Conservation (phyloP, 2,797 vertebrate species). For the Gephyroberyx darwinii region DNA sequence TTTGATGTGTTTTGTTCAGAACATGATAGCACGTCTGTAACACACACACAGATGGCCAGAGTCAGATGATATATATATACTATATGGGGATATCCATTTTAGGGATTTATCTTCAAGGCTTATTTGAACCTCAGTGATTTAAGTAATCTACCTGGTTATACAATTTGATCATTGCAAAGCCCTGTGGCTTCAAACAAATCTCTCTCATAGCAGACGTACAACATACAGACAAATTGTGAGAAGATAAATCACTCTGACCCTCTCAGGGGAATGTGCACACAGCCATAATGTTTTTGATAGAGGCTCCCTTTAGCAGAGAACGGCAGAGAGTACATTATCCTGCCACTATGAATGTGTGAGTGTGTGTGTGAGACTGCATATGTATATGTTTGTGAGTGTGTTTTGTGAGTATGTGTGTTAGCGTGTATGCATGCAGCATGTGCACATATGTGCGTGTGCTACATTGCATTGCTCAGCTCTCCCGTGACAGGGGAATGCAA, state of each 20-base stretch:
- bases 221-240: constrained; percentile 3
- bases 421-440: neutral
- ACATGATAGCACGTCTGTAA: neutral
- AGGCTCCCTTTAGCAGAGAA: neutral
- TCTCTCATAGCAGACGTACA: neutral
- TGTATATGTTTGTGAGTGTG: neutral
- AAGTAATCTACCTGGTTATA: neutral
- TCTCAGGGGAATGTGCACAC: constrained; percentile 15
- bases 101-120: neutral
- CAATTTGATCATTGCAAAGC: constrained; percentile 11
- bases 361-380: neutral
- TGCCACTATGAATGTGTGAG: neutral
- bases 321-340: neutral
- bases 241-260: constrained; percentile 3
- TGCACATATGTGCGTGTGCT: neutral
- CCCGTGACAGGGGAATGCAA: constrained; percentile 73
- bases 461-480: constrained; percentile 57
- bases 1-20: constrained; percentile 12
- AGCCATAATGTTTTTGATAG: neutral
- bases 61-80: neutral
- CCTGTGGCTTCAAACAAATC: constrained; percentile 1
- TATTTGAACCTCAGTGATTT: constrained; percentile 22
- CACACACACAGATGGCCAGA: constrained; percentile 1
- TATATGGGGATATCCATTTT: neutral
- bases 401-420: neutral